Evolutionary conservation across 2,888 invertebrate genomes (phyloP).

Genomic region (Chromoteleia sp.): DNA sequence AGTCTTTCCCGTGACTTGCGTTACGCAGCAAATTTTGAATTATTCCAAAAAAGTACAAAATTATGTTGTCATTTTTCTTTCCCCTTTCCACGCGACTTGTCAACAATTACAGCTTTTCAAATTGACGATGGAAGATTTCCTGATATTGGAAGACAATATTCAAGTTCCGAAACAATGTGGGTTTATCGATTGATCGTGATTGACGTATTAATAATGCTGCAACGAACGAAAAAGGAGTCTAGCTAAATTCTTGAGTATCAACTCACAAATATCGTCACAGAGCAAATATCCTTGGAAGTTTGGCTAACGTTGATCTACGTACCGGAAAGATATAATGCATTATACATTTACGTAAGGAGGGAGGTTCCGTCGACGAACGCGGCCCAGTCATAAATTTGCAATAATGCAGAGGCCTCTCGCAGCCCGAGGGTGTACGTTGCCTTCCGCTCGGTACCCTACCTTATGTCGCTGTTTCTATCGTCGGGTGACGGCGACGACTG

Average conservation of each 20-base stretch:
- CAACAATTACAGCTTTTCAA: not conserved
- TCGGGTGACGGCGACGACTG: constrained; percentile 71
- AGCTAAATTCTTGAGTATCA: constrained; percentile 48
- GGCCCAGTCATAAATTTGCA: constrained; percentile 83
- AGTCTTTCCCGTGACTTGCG: constrained; percentile 35
- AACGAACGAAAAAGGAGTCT: constrained; percentile 9
- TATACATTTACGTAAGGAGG: constrained; percentile 80
- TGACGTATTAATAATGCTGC: constrained; percentile 27
- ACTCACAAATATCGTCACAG: constrained; percentile 62
- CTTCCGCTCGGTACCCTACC: constrained; percentile 78
- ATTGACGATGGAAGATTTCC: not conserved
- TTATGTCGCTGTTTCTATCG: constrained; percentile 74
- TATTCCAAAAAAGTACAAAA: constrained; percentile 19
- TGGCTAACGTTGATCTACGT: constrained; percentile 83
- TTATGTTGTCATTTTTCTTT: constrained; percentile 26
- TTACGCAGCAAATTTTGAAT: constrained; percentile 33
- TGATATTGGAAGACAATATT: constrained; percentile 2
- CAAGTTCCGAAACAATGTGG: constrained; percentile 2
- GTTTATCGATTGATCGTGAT: constrained; percentile 14
- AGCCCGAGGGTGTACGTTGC: constrained; percentile 71
- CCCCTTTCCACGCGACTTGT: constrained; percentile 5
- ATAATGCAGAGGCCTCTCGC: constrained; percentile 82
- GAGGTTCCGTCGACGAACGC: constrained; percentile 70
- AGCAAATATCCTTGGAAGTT: constrained; percentile 76
- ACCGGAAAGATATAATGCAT: constrained; percentile 84